Evolutionary conservation across 2,113 vertebrate genomes (phyloP), one percentile per base, ranked within the genome.

Genomic region (Clarias batrachus): DNA sequence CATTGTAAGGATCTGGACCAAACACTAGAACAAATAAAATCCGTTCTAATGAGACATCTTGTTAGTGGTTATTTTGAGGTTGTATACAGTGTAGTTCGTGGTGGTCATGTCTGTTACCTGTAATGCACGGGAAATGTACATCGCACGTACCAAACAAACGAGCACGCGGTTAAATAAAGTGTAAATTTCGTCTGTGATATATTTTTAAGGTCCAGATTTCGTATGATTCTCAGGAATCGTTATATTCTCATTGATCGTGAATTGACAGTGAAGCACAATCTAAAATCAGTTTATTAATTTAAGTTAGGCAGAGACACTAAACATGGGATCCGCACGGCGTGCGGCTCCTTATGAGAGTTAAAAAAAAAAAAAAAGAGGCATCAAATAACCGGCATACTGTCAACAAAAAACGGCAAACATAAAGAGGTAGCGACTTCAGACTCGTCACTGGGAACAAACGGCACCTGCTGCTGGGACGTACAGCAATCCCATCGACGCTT

Each of bases 231-330:
- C 19, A 4, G 19, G 41, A 74, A 41, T 33, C 12, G 10, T 37
- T 19, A 41, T 19, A 21, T 73, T 48, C 2, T 12, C 48, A 77
- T 14, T 77, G 71, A 56, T 30, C 0, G 5, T 14, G 52, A 57
- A 19, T 9, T 9, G 56, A 81, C 57, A 59, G 11, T 25, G 77
- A 74, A 56, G 12, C 86, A 82, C 93, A 94, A 95, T 96, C 95
- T 96, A 95, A 94, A 48, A 95, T 95, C 92, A 94, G 90, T 96
- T 96, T 96, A 96, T 96, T 96, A 94, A 95, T 96, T 95, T 96
- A 96, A 95, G 95, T 96, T 95, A 95, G 93, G 94, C 93, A 95
- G 92, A 95, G 92, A 95, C 94, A 94, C 94, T 95, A 95, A 94
- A 95, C 94, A 94, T 94, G 90, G 91, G 93, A 95, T 94, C 92